Conservation (phyloP, 2,797 vertebrate species). For the Hybognathus amarus region DNA sequence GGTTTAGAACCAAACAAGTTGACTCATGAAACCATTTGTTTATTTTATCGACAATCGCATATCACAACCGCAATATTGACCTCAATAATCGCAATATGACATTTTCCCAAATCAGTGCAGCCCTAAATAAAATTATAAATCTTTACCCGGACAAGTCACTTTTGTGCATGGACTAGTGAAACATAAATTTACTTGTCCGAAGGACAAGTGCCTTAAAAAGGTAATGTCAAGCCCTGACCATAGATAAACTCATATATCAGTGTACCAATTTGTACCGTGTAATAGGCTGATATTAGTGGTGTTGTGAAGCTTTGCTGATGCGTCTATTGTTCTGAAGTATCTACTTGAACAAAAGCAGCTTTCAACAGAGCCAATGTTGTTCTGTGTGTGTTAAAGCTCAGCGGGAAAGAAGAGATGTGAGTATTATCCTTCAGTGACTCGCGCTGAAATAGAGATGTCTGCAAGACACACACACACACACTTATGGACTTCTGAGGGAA, state of each 20-base stretch:
- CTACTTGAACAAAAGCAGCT: conserved; percentile 19
- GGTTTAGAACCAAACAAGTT: too few species aligned
- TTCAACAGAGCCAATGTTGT: conserved; percentile 5
- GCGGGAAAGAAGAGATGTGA: conserved; percentile 31
- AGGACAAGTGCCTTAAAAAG: too few species aligned
- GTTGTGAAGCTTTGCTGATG: conserved; percentile 28
- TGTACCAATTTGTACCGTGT: neutral
- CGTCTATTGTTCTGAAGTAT: conserved; percentile 31
- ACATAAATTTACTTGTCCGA: too few species aligned
- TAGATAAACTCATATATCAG: neutral
- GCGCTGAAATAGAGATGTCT: conserved; percentile 2
- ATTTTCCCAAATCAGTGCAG: too few species aligned
- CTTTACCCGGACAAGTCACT: too few species aligned
- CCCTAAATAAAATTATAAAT: too few species aligned
- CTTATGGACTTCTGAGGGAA: conserved; percentile 28
- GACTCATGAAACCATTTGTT: too few species aligned
- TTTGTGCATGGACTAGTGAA: too few species aligned
- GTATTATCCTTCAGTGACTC: conserved; percentile 38
- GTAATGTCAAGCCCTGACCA: too few species aligned
- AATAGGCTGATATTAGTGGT: conserved; percentile 19
- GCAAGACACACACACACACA: neutral
- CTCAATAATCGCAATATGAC: too few species aligned
- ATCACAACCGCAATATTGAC: too few species aligned
- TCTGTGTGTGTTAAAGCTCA: conserved; percentile 24
- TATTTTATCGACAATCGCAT: too few species aligned